These are phyloP conservation scores for Dicrostonyx torquatus DNA, from an alignment of 2,797 vertebrate species.

Conservation along the genomic window DNA sequence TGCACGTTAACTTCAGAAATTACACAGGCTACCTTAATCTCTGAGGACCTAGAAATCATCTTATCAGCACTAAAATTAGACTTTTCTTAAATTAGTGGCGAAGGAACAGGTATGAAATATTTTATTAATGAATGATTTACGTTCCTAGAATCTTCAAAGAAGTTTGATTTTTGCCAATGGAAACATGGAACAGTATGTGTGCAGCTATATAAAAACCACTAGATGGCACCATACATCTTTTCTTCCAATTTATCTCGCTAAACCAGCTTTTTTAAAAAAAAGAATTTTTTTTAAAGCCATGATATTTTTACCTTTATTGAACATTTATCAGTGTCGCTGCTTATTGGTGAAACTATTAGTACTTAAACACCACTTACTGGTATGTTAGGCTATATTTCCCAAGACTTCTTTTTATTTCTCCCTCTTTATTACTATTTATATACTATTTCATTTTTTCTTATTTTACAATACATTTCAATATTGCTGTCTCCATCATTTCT, in stretches of 20 bases:
- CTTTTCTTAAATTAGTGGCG: background rate
- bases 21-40: background rate
- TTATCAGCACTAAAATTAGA: background rate
- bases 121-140: slow-evolving; percentile 62
- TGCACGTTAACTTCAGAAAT: slow-evolving; percentile 42
- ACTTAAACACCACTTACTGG: background rate
- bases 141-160: background rate
- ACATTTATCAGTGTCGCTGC: background rate
- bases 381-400: background rate
- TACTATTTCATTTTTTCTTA: slow-evolving; percentile 70
- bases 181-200: background rate
- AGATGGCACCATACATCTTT: slow-evolving; percentile 81
- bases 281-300: background rate
- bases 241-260: slow-evolving; percentile 64
- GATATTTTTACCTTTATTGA: slow-evolving; percentile 8
- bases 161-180: slow-evolving; percentile 47
- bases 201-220: slow-evolving; percentile 57
- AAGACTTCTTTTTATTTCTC: slow-evolving; percentile 33
- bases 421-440: slow-evolving; percentile 32
- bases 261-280: slow-evolving; percentile 39
- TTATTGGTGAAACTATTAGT: background rate
- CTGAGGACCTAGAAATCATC: background rate
- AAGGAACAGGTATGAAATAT: background rate
- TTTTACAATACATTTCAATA: slow-evolving; percentile 58
- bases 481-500: background rate